phyloP scores from a whole-genome alignment of 2,797 vertebrate species.

The Lagorchestes hirsutus region DNA sequence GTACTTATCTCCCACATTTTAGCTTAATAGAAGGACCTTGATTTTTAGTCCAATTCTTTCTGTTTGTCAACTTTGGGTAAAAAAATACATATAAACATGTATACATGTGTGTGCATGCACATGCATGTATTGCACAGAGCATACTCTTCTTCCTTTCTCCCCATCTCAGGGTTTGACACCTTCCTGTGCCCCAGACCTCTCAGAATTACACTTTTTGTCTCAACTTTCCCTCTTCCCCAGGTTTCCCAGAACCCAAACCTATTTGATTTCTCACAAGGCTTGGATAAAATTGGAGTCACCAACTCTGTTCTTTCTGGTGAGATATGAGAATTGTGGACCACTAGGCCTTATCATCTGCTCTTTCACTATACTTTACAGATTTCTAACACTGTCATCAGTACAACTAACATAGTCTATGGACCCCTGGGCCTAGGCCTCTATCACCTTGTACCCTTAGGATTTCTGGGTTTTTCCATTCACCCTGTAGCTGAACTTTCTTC shows the following conservation, averaged over 20 bases:
- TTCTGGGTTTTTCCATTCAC: not conserved
- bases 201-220: not conserved
- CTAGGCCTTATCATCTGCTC: not conserved
- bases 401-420: not conserved
- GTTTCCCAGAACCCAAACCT: not conserved
- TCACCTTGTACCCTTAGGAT: not conserved
- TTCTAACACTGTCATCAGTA: not conserved
- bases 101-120: too few species aligned
- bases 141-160: too few species aligned
- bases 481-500: not conserved
- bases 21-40: not conserved
- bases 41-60: not conserved
- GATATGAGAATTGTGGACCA: not conserved
- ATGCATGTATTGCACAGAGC: too few species aligned
- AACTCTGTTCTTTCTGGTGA: not conserved
- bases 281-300: not conserved
- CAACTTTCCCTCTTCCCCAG: too few species aligned
- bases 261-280: not conserved
- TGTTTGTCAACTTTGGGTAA: not conserved
- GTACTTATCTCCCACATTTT: not conserved
- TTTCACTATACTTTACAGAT: not conserved
- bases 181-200: too few species aligned
- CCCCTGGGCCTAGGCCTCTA: not conserved
- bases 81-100: not conserved
- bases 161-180: too few species aligned